phyloP scores from a whole-genome alignment of 2,113 vertebrate species.

The Elanus axillaris region DNA sequence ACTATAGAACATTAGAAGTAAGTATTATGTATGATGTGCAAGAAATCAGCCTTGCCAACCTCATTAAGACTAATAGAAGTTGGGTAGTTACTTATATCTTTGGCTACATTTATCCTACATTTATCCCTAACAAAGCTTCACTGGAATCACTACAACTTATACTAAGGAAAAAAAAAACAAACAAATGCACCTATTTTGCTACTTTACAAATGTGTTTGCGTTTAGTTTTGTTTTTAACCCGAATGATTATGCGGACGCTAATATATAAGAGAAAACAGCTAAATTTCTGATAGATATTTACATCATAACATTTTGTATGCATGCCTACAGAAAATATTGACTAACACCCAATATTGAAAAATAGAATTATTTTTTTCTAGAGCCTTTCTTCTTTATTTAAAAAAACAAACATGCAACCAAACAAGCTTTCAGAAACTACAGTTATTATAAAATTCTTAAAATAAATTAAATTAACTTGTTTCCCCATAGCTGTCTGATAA shows the following conservation, averaged over 20 bases:
- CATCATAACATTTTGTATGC: background rate
- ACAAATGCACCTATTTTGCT: background rate
- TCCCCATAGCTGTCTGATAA: background rate
- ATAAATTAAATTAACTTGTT: background rate
- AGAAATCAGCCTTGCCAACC: background rate
- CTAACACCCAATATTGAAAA: background rate
- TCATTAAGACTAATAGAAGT: background rate
- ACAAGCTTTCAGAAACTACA: background rate
- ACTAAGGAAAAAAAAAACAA: background rate
- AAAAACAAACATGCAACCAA: background rate
- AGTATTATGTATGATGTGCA: background rate
- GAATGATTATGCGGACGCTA: background rate
- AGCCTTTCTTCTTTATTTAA: background rate
- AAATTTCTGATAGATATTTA: background rate
- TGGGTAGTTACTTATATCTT: background rate
- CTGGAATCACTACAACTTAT: background rate
- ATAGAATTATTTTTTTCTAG: background rate
- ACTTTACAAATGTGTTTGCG: background rate
- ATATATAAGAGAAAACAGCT: background rate
- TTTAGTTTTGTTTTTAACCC: background rate
- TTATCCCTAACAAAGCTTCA: background rate
- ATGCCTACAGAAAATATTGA: background rate
- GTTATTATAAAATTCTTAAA: background rate
- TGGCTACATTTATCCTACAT: background rate
- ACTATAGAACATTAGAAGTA: background rate